Base-by-base conservation (phyloP, 1,140 invertebrate species). In the Pararge aegeria region DNA sequence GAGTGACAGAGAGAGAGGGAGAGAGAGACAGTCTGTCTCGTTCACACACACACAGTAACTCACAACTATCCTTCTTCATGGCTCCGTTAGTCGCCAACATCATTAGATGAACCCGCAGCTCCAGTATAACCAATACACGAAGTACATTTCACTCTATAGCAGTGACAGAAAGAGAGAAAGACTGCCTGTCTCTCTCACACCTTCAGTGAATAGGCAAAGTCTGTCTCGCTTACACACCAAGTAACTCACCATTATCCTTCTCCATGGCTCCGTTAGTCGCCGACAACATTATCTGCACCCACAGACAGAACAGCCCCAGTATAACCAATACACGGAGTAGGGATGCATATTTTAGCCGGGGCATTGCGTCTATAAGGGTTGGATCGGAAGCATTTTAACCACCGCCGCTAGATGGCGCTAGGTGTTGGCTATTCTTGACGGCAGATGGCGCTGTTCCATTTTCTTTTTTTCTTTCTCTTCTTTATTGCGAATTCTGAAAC, bases 21-120 rank as follows among this genome's bases (percentile, higher is more conserved):
- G 29, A 7, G 5, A 30, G 29, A 30, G 29, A 30, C 5, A 30
- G 5, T 6, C 5, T 30, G 29, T 30, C 5, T 30, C 29, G 5
- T 9, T 5, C 29, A 1, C 29, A 10, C 29, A 30, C 29, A 5
- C 29, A 27, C 24, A 27, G 24, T 10, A 30, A 30, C 77, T 50
- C 61, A 87, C 84, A 82, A 42, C 66, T 73, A 52, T 86, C 85
- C 50, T 83, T 75, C 16, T 85, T 82, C 65, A 85, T 64, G 4
- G 61, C 69, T 0, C 73, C 74, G 18, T 46, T 80, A 1, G 75
- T 74, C 6, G 85, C 81, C 0, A 82, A 77, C 37, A 89, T 68
- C 80, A 89, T 84, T 20, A 89, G 80, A 67, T 89, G 86, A n/a
- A 87, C 63, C 86, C 86, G 87, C 7, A 87, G 72, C 5, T 74